Evolutionary conservation across 1,140 invertebrate genomes (phyloP), one percentile per base, ranked within the genome.

Genomic region (Drosophila arizonae): DNA sequence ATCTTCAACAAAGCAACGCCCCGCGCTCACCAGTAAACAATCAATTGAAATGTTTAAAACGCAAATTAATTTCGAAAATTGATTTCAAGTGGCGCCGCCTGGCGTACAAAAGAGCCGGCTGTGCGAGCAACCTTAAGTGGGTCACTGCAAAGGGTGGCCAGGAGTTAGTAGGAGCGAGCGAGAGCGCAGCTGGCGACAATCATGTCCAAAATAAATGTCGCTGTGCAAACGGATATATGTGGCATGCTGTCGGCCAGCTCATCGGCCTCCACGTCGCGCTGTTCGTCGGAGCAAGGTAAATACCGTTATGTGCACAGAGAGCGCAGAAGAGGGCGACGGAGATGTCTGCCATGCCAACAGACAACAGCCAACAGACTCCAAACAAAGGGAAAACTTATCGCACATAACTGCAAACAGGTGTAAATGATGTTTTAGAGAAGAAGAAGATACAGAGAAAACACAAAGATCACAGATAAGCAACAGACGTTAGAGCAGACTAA

Each of bases 241-340:
- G 90, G 90, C 77, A 80, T 90, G 85, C 79, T 90, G 51, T 91
- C 86, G 24, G 67, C 82, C 51, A 85, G 72, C 58, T 86, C 90
- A 48, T 91, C 90, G 58, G 72, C 79, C 61, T 69, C 64, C 55
- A 78, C 80, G 36, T 91, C 90, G 39, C 90, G 90, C 54, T 90
- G 86, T 50, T 88, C 90, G 52, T 91, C 90, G 45, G 76, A 90
- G 55, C 90, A 81, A 91, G 90, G 90, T 91, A 91, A 90, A 86
- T 74, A 86, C 63, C 46, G 73, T 64, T 62, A 57, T 67, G 58
- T 60, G 45, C 50, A 61, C 39, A 76, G 69, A 57, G 68, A 66
- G 9, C 17, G 17, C 17, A 17, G 17, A 10, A 36, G 30, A 33
- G 30, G 5, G 30, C 4, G 30, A 33, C 8, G 10, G 9, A 36